Evolutionary conservation across 2,888 invertebrate genomes (phyloP), one percentile per base, ranked within the genome.

Genomic region (Orthosia incerta): DNA sequence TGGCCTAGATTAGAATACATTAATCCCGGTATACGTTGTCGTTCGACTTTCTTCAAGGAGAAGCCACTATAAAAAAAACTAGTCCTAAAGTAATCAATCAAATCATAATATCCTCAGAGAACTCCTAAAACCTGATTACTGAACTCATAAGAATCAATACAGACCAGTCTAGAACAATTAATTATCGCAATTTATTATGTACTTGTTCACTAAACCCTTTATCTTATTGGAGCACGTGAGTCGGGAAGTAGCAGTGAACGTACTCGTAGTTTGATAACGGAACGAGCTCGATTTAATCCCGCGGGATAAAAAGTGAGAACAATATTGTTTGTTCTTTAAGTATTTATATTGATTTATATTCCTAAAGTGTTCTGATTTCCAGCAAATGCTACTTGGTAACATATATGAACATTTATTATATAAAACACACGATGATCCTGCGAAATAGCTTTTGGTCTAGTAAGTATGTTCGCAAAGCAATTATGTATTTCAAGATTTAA

Each of bases 211-310:
- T 64, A 61, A 65, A 65, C n/a, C 20, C 46, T 66, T 66, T 66
- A 72, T 62, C 46, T 57, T 65, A 66, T 61, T 73, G 26, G 31
- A 57, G 26, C 39, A 31, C 63, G 64, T 72, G 56, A 72, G 50
- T 72, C 15, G 31, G 12, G 26, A 71, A 66, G 63, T 60, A 76
- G 70, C 66, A 72, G n/a, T 50, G 72, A 70, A 76, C 61, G 75
- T 62, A 39, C 39, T 39, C 39, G 39, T 39, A 26, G 53, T 76
- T 81, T 31, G 55, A 72, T 69, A 76, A 46, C 60, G 31, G 26
- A 20, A 0, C 45, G 16, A 53, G 60, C 57, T 57, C 23, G 46
- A 16, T 71, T 80, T 62, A 56, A 56, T 82, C 64, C 63, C 60
- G 1, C 2, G 50, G 64, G 60, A 20, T 65, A 53, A 59, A 50